Conservation (phyloP, 2,113 vertebrate species). For the Falco punctatus region DNA sequence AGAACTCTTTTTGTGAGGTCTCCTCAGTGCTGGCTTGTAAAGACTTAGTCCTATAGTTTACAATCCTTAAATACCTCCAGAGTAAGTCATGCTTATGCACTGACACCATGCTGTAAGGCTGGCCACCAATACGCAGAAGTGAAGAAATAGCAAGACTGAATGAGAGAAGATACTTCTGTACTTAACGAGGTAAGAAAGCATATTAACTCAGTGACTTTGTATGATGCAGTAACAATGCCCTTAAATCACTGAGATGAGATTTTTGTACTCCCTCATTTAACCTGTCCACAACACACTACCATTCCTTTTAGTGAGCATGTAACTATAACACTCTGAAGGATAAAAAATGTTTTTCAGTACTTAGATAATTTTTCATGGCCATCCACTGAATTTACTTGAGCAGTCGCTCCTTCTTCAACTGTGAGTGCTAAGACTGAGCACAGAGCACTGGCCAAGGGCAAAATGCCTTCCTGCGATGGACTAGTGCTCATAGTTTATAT, state of each 20-base stretch:
- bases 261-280: neutral
- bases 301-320: neutral
- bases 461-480: neutral
- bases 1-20: neutral
- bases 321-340: neutral
- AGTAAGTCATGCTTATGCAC: neutral
- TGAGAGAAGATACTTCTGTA: neutral
- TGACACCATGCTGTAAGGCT: neutral
- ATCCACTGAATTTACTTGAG: neutral
- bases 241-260: neutral
- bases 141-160: neutral
- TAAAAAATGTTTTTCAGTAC: neutral
- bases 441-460: neutral
- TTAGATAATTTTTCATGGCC: neutral
- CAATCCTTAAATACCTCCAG: neutral
- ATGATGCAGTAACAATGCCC: neutral
- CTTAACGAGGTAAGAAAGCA: neutral
- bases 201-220: neutral
- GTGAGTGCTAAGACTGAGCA: neutral
- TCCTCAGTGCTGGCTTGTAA: accelerated
- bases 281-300: neutral
- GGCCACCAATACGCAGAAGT: neutral
- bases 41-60: neutral
- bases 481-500: neutral
- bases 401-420: neutral